phyloP scores from a whole-genome alignment of 2,113 vertebrate genomes.

The Vulpes ferrilata region DNA sequence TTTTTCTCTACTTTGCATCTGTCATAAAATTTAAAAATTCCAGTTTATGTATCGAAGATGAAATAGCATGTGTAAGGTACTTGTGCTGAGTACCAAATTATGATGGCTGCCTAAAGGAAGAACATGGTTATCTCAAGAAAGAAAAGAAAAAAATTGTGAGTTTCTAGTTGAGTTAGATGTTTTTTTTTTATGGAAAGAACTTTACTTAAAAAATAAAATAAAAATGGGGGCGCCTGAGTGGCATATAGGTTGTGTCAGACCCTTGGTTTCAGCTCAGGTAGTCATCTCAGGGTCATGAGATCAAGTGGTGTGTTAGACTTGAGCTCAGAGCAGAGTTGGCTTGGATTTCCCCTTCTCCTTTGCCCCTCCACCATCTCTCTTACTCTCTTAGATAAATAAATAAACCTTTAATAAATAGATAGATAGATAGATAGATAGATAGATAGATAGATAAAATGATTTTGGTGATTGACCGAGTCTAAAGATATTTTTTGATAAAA shows the following conservation, averaged over 20 bases:
- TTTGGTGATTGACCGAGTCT: neutral
- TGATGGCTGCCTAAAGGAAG: neutral
- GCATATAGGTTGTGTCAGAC: too few species aligned
- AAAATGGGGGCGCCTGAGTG: too few species aligned
- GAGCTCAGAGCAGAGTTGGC: too few species aligned
- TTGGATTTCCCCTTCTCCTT: too few species aligned
- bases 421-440: too few species aligned
- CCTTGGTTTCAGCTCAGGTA: too few species aligned
- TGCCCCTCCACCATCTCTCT: too few species aligned
- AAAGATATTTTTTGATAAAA: neutral
- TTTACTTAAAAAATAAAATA: neutral
- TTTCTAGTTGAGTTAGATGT: neutral
- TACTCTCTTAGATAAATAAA: too few species aligned
- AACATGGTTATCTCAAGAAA: neutral
- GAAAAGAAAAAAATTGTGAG: neutral
- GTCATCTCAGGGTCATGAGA: too few species aligned
- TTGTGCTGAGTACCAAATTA: neutral
- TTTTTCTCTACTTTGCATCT: neutral
- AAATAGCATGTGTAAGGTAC: neutral
- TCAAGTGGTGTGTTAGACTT: too few species aligned
- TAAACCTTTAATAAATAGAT: too few species aligned
- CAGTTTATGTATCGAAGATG: neutral
- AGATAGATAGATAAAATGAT: neutral
- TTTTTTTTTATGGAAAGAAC: neutral
- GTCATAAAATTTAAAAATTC: neutral